Evolutionary conservation across 2,888 invertebrate genomes (phyloP).

Genomic region (Sphinx pinastri): DNA sequence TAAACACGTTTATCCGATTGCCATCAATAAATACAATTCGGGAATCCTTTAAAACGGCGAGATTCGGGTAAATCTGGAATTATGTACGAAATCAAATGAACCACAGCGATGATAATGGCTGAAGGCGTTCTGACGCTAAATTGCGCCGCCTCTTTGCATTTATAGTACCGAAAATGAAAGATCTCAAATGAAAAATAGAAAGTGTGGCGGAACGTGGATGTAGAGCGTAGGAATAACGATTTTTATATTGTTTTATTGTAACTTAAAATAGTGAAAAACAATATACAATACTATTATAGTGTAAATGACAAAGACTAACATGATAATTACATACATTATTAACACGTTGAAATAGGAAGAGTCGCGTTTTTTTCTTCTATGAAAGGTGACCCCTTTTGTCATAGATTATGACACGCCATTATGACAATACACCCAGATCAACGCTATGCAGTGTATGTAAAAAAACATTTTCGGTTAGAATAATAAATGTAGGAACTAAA

Average conservation of each 20-base stretch:
- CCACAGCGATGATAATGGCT: conserved; percentile 50
- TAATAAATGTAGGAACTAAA: no score
- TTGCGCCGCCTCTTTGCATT: conserved; percentile 68
- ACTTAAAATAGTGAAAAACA: not conserved
- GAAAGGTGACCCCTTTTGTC: no score
- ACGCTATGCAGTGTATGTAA: no score
- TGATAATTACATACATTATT: no score
- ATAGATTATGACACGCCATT: no score
- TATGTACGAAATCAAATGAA: conserved; percentile 55
- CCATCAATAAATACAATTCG: not conserved
- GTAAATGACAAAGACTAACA: no score
- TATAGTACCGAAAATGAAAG: conserved; percentile 70
- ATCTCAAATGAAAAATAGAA: conserved; percentile 57
- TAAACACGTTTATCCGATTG: not conserved
- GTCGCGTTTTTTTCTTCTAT: no score
- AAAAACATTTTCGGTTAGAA: no score
- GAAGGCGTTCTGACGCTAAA: conserved; percentile 53
- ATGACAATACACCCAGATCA: no score
- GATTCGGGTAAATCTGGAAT: conserved; percentile 31
- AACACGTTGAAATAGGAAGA: no score
- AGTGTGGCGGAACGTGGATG: conserved; percentile 29
- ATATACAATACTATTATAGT: no score
- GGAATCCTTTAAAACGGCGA: not conserved
- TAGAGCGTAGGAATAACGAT: not conserved
- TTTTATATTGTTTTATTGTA: not conserved